phyloP scores from a whole-genome alignment of 1,140 invertebrate species.

The Meloidogyne floridensis region DNA sequence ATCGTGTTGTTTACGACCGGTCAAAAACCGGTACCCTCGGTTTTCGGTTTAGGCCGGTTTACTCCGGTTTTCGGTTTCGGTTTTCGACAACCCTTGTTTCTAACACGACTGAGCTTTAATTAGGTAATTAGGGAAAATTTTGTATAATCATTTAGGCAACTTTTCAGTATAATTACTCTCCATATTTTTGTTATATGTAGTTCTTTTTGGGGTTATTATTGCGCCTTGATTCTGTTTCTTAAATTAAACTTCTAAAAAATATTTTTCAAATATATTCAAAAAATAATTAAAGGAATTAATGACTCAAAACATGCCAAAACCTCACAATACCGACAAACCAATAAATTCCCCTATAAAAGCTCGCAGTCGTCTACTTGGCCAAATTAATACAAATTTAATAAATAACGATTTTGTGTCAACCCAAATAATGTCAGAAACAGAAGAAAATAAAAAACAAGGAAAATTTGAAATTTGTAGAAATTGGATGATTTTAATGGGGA shows the following conservation, averaged over 20 bases:
- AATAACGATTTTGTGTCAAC: background rate
- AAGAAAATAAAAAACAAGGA: constrained; percentile 94
- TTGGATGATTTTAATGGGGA: constrained; percentile 98
- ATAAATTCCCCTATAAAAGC: background rate
- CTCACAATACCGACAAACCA: background rate
- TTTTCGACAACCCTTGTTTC: too few species aligned
- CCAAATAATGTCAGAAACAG: constrained; percentile 82
- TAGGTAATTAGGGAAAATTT: too few species aligned
- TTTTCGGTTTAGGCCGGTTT: too few species aligned
- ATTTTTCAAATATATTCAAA: background rate
- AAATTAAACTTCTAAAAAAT: background rate
- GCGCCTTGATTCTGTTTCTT: too few species aligned
- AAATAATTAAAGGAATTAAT: background rate
- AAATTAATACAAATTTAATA: constrained; percentile 7
- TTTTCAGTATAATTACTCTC: too few species aligned
- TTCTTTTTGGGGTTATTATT: too few species aligned
- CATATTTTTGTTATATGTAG: too few species aligned
- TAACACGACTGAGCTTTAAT: too few species aligned
- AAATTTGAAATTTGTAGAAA: constrained; percentile 81
- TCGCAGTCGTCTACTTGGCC: background rate
- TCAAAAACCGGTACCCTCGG: too few species aligned
- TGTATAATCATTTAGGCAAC: too few species aligned
- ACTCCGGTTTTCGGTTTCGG: too few species aligned
- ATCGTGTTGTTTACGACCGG: too few species aligned
- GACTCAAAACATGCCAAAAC: constrained; percentile 1